Evolutionary conservation across 1,140 invertebrate genomes (phyloP).

Genomic region (Diprion similis): DNA sequence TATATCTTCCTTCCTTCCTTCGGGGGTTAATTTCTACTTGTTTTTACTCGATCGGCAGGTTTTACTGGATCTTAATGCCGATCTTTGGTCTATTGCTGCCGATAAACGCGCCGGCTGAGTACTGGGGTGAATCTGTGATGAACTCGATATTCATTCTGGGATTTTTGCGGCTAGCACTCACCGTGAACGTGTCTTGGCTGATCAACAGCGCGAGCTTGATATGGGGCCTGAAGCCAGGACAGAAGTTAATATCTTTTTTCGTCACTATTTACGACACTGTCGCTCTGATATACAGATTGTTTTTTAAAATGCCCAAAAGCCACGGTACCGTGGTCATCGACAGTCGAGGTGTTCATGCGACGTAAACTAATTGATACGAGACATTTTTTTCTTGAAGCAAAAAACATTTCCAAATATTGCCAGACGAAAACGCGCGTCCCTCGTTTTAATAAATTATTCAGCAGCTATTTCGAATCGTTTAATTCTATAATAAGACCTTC

Average conservation of each 20-base stretch:
- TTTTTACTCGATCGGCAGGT: slow-evolving; percentile 60
- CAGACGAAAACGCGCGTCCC: too few relatives aligned
- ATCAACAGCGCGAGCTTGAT: slow-evolving; percentile 74
- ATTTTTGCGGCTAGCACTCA: slow-evolving; percentile 70
- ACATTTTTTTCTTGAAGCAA: too few relatives aligned
- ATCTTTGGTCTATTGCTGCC: slow-evolving; percentile 74
- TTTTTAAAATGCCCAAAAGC: slow-evolving; percentile 47
- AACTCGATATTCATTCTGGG: slow-evolving; percentile 70
- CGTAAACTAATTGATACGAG: not conserved
- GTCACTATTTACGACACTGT: slow-evolving; percentile 44
- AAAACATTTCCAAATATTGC: too few relatives aligned
- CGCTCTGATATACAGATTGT: slow-evolving; percentile 42
- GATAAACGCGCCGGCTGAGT: slow-evolving; percentile 75
- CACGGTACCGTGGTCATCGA: slow-evolving; percentile 49
- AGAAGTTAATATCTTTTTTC: slow-evolving; percentile 68
- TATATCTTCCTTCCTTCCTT: too few relatives aligned
- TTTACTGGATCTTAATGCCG: slow-evolving; percentile 73
- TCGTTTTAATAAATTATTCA: too few relatives aligned
- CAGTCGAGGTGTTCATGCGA: slow-evolving; percentile 36
- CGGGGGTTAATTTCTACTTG: not conserved
- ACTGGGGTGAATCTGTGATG: slow-evolving; percentile 72
- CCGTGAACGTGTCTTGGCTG: slow-evolving; percentile 69
- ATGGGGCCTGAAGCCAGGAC: slow-evolving; percentile 74
- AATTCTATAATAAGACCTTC: too few relatives aligned
- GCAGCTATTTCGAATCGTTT: too few relatives aligned